These are phyloP conservation scores for Mechanitis mazaeus DNA, from an alignment of 2,888 invertebrate species.

Conservation along the genomic window DNA sequence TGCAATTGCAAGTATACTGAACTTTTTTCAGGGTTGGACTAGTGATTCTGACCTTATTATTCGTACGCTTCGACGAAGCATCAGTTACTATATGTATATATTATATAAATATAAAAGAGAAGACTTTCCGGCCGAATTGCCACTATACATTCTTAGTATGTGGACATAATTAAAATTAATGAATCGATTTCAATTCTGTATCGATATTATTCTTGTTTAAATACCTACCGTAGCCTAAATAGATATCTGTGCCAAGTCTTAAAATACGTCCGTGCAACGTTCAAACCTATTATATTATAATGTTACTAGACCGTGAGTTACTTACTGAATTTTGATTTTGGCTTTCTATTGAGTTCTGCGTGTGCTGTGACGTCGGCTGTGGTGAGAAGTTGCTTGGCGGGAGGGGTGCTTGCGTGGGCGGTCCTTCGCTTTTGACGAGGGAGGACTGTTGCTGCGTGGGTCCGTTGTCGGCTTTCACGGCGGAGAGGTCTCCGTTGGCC, in stretches of 20 bases:
- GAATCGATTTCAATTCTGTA: background rate
- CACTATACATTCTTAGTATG: too few species aligned
- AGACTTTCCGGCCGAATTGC: too few species aligned
- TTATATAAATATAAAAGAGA: too few species aligned
- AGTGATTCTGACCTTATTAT: too few species aligned
- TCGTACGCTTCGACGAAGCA: too few species aligned
- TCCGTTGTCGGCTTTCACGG: constrained; percentile 68
- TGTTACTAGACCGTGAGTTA: constrained; percentile 22
- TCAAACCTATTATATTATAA: background rate
- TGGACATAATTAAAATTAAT: background rate
- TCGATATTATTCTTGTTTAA: constrained; percentile 2
- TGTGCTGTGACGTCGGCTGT: constrained; percentile 61
- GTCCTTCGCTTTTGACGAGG: constrained; percentile 75
- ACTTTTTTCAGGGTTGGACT: too few species aligned
- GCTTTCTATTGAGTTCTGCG: constrained; percentile 78
- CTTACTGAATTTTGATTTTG: constrained; percentile 69
- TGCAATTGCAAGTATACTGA: too few species aligned
- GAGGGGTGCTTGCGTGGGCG: constrained; percentile 62
- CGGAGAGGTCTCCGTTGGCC: constrained; percentile 74
- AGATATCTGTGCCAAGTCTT: constrained; percentile 3
- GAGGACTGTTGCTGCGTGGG: constrained; percentile 62
- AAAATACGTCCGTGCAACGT: constrained; percentile 1
- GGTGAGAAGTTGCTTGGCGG: constrained; percentile 70
- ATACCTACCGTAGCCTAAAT: constrained; percentile 5
- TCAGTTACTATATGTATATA: too few species aligned